These are phyloP conservation scores for Heliconius hermathena DNA, from an alignment of 1,140 invertebrate species.

Conservation along the genomic window DNA sequence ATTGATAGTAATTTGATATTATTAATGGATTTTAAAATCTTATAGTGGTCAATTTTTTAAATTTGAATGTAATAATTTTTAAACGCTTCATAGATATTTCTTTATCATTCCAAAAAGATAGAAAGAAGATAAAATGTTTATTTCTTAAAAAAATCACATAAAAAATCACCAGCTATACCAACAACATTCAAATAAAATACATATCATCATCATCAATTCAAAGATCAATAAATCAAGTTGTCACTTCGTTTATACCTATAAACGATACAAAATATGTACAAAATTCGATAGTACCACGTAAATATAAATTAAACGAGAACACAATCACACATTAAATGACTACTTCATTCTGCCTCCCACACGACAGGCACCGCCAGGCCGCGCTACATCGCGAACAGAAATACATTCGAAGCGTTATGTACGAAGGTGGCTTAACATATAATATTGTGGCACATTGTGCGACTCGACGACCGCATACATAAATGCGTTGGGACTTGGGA, in stretches of 20 bases:
- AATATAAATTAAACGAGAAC: slow-evolving; percentile 74
- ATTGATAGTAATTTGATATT: background rate
- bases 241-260: slow-evolving; percentile 56
- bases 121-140: background rate
- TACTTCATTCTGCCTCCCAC: slow-evolving; percentile 75
- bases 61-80: background rate
- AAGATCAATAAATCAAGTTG: slow-evolving; percentile 46
- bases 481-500: slow-evolving; percentile 75
- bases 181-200: slow-evolving; percentile 14
- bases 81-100: background rate
- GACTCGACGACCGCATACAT: slow-evolving; percentile 74
- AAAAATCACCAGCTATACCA: too few species aligned
- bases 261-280: slow-evolving; percentile 67
- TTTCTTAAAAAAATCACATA: background rate
- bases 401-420: slow-evolving; percentile 58
- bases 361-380: slow-evolving; percentile 47
- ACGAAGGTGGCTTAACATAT: slow-evolving; percentile 59
- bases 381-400: slow-evolving; percentile 53
- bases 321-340: slow-evolving; percentile 80
- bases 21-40: background rate
- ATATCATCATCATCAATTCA: slow-evolving; percentile 19
- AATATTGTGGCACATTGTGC: slow-evolving; percentile 75
- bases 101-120: background rate
- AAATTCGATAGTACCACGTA: slow-evolving; percentile 72
- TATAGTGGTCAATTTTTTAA: background rate